Evolutionary conservation across 2,113 vertebrate genomes (phyloP).

Genomic region (Chaenocephalus aceratus): DNA sequence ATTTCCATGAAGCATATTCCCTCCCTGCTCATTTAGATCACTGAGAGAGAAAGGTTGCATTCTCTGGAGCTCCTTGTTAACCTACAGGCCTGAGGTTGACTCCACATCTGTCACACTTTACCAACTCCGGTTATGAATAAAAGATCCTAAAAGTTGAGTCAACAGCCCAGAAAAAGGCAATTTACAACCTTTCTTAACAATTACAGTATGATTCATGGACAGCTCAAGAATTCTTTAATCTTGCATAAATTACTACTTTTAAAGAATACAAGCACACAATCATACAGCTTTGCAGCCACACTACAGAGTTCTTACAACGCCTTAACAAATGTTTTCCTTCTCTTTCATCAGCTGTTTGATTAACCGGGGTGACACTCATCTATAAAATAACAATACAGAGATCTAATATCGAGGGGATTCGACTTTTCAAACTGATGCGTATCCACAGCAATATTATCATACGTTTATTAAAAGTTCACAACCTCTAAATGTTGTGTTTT

Average conservation of each 20-base stretch:
- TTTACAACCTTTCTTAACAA: not conserved
- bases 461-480: not conserved
- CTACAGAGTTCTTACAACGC: constrained; percentile 3
- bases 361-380: constrained; percentile 8
- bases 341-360: constrained; percentile 58
- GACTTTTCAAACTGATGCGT: not conserved
- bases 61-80: constrained; percentile 1
- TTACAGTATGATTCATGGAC: not conserved
- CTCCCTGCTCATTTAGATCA: not conserved
- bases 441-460: not conserved
- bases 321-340: constrained; percentile 45
- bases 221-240: not conserved
- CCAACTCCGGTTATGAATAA: constrained; percentile 54
- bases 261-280: not conserved
- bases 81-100: constrained; percentile 54
- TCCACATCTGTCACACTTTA: constrained; percentile 39
- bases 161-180: not conserved
- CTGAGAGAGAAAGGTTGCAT: constrained; percentile 13
- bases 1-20: constrained; percentile 31
- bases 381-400: not conserved
- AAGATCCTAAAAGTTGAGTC: constrained; percentile 38
- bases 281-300: not conserved
- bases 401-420: not conserved
- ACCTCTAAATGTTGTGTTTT: not conserved
- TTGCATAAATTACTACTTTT: not conserved